Evolutionary conservation across 2,797 vertebrate genomes (phyloP).

Genomic region (Anisognathus igniventris): DNA sequence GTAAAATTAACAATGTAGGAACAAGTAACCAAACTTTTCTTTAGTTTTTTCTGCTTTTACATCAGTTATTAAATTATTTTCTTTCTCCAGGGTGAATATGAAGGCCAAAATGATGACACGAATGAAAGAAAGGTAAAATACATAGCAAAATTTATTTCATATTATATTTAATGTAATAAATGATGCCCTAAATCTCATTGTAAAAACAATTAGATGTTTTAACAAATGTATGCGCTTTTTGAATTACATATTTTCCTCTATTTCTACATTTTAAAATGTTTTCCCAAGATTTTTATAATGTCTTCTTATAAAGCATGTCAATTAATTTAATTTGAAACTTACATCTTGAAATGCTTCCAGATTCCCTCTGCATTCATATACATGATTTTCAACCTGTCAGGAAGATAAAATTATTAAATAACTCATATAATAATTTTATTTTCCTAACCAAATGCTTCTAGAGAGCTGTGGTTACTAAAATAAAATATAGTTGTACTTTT

Average conservation of each 20-base stretch:
- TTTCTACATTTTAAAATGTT: not conserved
- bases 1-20: not conserved
- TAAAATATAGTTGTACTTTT: not conserved
- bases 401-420: not conserved
- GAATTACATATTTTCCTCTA: not conserved
- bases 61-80: not conserved
- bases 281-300: not conserved
- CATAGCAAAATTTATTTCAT: not conserved
- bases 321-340: not conserved
- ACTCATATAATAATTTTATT: not conserved
- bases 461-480: not conserved
- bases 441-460: not conserved
- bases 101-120: constrained; percentile 76
- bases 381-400: not conserved
- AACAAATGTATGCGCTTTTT: not conserved
- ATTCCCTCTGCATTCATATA: not conserved
- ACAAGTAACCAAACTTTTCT: not conserved
- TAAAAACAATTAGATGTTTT: not conserved
- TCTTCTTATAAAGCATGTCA: not conserved
- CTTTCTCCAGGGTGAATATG: constrained; percentile 85
- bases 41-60: not conserved
- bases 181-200: not conserved
- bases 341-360: not conserved
- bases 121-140: constrained; percentile 92
- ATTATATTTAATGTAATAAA: not conserved